Evolutionary conservation across 1,140 invertebrate species (phyloP), one percentile per base, ranked within the genome.

Genomic region (Ditylenchus dipsaci): DNA sequence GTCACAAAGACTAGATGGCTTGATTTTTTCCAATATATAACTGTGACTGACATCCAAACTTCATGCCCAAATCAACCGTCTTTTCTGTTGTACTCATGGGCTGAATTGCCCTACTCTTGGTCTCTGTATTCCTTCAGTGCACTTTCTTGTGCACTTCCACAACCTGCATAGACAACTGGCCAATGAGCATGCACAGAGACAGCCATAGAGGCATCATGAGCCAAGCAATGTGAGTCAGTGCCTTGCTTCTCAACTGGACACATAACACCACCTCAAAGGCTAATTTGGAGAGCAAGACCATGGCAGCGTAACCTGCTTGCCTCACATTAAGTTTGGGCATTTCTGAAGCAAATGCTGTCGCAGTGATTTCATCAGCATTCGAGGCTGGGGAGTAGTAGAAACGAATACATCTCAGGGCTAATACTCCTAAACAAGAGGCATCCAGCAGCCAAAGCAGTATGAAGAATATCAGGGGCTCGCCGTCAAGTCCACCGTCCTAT

Each of bases 401-500:
- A 3, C 65, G 65, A 43, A 56, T 63, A 58, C 60, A 26, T 3
- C 66, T 1, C 60, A 65, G 43, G 11, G 65, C 65, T n/a, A 69
- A 26, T 17, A 70, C n/a, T 9, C 66, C 27, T 23, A 68, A 30
- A 43, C 33, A 68, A 30, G 42, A 65, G 60, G 63, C 29, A 58
- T 68, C 66, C 19, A 68, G 45, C 26, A 68, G 15, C 27, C 60
- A 63, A 1, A 68, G 27, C 13, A 68, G 66, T 13, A 68, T 38
- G 66, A 68, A 68, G 30, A 68, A 65, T 21, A 68, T 43, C n/a
- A 68, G 38, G 1, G 66, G 66, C 45, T 68, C 66, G 17, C 64
- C 3, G 64, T 68, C 64, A 1, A 68, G 15, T 9, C 66, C 64
- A 26, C 66, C 66, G 21, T 68, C 66, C 66, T 68, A 56, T 21